Evolutionary conservation across 2,888 invertebrate genomes (phyloP).

Genomic region (Ornithoptera priamus): DNA sequence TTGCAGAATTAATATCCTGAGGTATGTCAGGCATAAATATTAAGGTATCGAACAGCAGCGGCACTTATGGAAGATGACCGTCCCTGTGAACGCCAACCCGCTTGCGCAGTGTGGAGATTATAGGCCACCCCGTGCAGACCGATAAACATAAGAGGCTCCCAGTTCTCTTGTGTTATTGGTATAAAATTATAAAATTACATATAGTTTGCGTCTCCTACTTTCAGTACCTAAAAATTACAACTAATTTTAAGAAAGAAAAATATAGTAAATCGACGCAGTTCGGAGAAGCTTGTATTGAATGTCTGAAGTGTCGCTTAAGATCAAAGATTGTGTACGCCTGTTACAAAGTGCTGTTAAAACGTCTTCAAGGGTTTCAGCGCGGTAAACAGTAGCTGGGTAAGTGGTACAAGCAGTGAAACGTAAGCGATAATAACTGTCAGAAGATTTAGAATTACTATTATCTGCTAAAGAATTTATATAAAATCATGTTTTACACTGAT

Average conservation of each 20-base stretch:
- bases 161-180: neutral
- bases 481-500: neutral
- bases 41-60: too few relatives aligned
- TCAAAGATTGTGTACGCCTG: constrained; percentile 65
- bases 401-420: constrained; percentile 40
- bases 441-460: constrained; percentile 2
- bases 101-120: too few relatives aligned
- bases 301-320: constrained; percentile 68
- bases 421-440: constrained; percentile 26
- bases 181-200: neutral
- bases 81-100: too few relatives aligned
- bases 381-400: constrained; percentile 65
- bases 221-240: neutral
- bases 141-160: too few relatives aligned
- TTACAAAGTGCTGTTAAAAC: constrained; percentile 67
- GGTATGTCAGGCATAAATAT: too few relatives aligned
- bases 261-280: constrained; percentile 6
- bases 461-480: neutral
- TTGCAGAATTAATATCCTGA: too few relatives aligned
- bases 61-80: too few relatives aligned
- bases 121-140: too few relatives aligned
- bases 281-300: constrained; percentile 27
- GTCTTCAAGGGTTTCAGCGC: constrained; percentile 70
- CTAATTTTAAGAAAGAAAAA: neutral
- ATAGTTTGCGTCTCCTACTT: neutral